Evolutionary conservation across 2,113 vertebrate species (phyloP), one percentile per base, ranked within the genome.

Genomic region (Bothrops jararaca): DNA sequence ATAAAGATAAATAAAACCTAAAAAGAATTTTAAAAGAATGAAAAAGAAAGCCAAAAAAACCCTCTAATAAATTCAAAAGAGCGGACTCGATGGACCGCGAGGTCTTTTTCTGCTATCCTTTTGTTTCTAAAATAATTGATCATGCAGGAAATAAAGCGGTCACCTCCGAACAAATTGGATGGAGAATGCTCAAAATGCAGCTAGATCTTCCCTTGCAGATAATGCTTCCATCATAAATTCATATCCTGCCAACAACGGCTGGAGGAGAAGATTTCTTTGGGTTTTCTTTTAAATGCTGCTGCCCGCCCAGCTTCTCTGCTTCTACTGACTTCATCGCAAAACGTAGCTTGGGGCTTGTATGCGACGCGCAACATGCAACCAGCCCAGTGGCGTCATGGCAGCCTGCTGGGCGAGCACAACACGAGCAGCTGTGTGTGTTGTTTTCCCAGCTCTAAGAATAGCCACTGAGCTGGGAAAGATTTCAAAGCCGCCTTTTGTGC

Each of bases 401-500:
- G 86, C 88, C 86, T 34, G 90, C 80, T 89, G 23, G 50, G 45
- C 85, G 5, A 90, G 92, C 74, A 88, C 91, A 88, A 64, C 6
- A 56, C 87, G 8, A 86, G 42, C 29, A 86, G 39, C 52, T 90
- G n/a, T 0, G 34, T 48, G 93, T 88, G 85, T 92, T 95, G 86
- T 57, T 95, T 58, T 94, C 93, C 91, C 89, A 3, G 91, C 54
- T 9, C 91, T 93, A 94, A 96, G 93, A 94, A 50, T 12, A 95
- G 93, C 92, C 58, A 20, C 91, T 42, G 89, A 86, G 0, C 93
- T 9, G 89, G 92, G 64, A 94, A 93, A 95, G 64, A 2, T 87
- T 93, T 95, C 69, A 2, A 42, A 89, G 42, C 23, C 23, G 95
- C 53, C 0, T 94, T 60, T 96, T 94, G 94, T 85, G 97, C 96